These are phyloP conservation scores for Eupithecia subfuscata DNA, from an alignment of 2,888 invertebrate species.

Conservation along the genomic window DNA sequence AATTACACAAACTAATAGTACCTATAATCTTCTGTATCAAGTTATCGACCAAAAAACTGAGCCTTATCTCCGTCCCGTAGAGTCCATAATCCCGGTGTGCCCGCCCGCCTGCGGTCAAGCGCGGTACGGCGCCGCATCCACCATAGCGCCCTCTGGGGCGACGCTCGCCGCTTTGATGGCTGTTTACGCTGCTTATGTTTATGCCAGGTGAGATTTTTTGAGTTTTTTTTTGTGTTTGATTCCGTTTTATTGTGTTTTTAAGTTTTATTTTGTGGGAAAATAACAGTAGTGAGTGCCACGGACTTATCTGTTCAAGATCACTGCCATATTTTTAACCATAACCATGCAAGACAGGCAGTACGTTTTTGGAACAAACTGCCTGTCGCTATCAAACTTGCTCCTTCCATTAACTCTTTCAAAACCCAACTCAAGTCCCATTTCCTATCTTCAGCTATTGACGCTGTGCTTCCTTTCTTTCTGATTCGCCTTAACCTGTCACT, in stretches of 20 bases:
- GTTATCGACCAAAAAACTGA: conserved; percentile 7
- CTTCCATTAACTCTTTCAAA: too few relatives aligned
- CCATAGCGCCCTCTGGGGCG: conserved; percentile 55
- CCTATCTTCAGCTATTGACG: too few relatives aligned
- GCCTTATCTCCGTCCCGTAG: conserved; percentile 70
- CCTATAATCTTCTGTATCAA: too few relatives aligned
- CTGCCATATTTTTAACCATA: too few relatives aligned
- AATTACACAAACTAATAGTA: too few relatives aligned
- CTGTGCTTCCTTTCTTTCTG: too few relatives aligned
- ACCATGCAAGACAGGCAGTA: too few relatives aligned
- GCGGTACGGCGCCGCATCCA: conserved; percentile 83
- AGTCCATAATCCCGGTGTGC: conserved; percentile 95
- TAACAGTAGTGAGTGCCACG: not conserved
- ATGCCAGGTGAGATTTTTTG: conserved; percentile 56
- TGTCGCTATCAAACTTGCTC: too few relatives aligned
- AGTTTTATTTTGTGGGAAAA: not conserved
- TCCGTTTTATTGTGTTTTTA: not conserved
- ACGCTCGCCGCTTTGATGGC: conserved; percentile 51
- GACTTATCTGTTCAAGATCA: not conserved
- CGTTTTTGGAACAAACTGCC: too few relatives aligned
- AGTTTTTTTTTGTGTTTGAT: not conserved
- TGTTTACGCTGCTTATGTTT: conserved; percentile 50
- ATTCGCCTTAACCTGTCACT: too few relatives aligned
- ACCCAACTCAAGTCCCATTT: too few relatives aligned
- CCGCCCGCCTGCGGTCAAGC: conserved; percentile 94